Evolutionary conservation across 2,113 vertebrate species (phyloP).

Genomic region (Vombatus ursinus): DNA sequence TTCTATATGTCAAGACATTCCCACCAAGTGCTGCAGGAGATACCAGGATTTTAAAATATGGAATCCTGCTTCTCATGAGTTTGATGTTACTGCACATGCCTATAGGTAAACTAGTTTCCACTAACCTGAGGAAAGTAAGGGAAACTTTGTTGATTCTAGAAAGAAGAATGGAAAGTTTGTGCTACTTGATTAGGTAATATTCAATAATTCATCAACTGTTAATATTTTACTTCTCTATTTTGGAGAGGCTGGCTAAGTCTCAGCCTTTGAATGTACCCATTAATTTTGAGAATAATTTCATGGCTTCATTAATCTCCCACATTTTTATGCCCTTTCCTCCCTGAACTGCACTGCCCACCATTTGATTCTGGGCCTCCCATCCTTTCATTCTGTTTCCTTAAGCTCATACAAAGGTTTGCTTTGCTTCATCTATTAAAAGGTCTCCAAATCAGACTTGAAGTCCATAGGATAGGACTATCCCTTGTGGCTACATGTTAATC

Average conservation of each 20-base stretch:
- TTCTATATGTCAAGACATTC: neutral
- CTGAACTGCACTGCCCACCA: neutral
- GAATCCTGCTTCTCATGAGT: neutral
- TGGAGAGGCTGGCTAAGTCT: neutral
- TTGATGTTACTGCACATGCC: neutral
- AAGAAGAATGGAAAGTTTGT: neutral
- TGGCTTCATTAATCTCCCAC: neutral
- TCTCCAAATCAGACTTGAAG: neutral
- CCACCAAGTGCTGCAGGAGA: neutral
- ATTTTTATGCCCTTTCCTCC: neutral
- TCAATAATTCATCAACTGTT: neutral
- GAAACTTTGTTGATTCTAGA: neutral
- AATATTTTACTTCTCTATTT: neutral
- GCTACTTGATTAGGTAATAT: neutral
- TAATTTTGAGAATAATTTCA: neutral
- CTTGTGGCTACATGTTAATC: neutral
- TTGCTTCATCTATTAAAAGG: neutral
- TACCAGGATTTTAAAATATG: neutral
- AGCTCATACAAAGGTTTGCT: neutral
- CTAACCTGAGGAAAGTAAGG: neutral
- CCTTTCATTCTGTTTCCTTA: neutral
- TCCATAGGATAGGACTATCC: neutral
- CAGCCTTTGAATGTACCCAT: neutral
- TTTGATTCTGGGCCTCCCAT: neutral
- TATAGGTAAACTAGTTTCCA: neutral